Percentiles rank a stretch among this genome's conserved stretches.
phyloP scores from a whole-genome alignment of 1,140 invertebrate genomes.

The Zaprionus ghesquierei region DNA sequence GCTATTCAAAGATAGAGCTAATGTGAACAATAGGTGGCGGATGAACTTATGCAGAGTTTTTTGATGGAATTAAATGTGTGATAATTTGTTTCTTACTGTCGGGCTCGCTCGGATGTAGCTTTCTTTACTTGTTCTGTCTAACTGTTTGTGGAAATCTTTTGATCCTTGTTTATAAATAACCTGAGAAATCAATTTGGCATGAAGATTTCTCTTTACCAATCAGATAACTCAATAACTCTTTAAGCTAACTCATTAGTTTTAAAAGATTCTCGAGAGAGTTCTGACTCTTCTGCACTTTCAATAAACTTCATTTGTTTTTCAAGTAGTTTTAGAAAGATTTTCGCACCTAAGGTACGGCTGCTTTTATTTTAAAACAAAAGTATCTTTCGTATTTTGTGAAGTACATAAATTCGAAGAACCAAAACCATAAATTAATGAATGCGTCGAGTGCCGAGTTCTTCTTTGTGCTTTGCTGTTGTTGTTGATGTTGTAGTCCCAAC shows the following conservation, averaged over 20 bases:
- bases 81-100: no score
- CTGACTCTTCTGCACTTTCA: background rate
- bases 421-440: constrained; percentile 74
- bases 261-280: background rate
- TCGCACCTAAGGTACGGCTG: constrained; percentile 39
- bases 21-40: no score
- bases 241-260: background rate
- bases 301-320: background rate
- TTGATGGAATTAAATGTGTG: no score
- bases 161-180: no score
- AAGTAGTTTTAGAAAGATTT: background rate
- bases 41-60: no score
- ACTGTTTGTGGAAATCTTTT: no score
- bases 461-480: background rate
- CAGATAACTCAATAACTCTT: no score
- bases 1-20: no score
- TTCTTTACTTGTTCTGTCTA: no score
- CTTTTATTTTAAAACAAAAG: constrained; percentile 59
- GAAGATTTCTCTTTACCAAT: no score
- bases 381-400: constrained; percentile 51
- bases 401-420: constrained; percentile 68
- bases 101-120: no score
- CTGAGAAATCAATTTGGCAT: no score
- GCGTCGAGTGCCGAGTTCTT: constrained; percentile 50
- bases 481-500: constrained; percentile 2